phyloP scores from a whole-genome alignment of 2,888 invertebrate species.

The Disparrhopalites patrizii region DNA sequence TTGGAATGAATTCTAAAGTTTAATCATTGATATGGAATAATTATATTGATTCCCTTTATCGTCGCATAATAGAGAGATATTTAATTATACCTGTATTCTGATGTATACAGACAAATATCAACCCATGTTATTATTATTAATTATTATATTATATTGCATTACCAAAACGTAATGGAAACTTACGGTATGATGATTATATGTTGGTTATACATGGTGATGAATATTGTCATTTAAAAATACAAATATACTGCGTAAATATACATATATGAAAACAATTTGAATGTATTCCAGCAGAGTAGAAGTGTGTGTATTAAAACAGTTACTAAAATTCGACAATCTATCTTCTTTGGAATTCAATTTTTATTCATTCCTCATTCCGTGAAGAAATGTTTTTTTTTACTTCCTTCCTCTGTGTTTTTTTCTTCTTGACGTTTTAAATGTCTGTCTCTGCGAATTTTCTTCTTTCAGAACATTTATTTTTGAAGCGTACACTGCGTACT shows the following conservation, averaged over 20 bases:
- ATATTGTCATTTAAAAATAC: slow-evolving; percentile 23
- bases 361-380: slow-evolving; percentile 6
- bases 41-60: slow-evolving; percentile 14
- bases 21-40: slow-evolving; percentile 23
- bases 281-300: slow-evolving; percentile 26
- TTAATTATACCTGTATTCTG: slow-evolving; percentile 23
- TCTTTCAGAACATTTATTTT: background rate
- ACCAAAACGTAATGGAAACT: slow-evolving; percentile 8
- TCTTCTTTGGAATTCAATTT: slow-evolving; percentile 19
- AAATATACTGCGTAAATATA: slow-evolving; percentile 25
- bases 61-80: slow-evolving; percentile 28
- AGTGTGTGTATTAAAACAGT: slow-evolving; percentile 23
- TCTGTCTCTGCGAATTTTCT: background rate
- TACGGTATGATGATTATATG: slow-evolving; percentile 28
- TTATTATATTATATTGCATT: slow-evolving; percentile 18
- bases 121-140: slow-evolving; percentile 21
- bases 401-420: background rate
- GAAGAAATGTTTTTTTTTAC: background rate
- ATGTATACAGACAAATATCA: slow-evolving; percentile 14
- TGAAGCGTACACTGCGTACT: slow-evolving; percentile 10
- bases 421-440: background rate
- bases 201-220: slow-evolving; percentile 27
- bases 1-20: slow-evolving; percentile 14
- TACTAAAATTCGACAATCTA: slow-evolving; percentile 26
- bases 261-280: slow-evolving; percentile 23